Percentiles rank a stretch among this genome's conserved stretches.
These are phyloP conservation scores for Sebastes variabilis DNA, from an alignment of 2,797 vertebrate genomes.

Conservation along the genomic window DNA sequence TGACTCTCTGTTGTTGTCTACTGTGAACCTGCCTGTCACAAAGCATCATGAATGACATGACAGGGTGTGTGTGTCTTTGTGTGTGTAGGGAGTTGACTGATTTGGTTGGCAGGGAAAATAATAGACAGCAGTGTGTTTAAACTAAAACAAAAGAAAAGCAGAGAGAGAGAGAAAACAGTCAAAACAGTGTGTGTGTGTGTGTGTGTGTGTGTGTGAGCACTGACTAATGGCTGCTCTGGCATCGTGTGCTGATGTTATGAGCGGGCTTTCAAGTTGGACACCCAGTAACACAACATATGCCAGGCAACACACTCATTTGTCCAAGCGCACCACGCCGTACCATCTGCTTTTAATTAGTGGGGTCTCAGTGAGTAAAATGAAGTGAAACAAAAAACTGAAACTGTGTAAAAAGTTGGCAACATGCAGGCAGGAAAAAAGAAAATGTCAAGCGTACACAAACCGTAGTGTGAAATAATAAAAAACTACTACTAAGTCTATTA, in stretches of 20 bases:
- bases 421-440: neutral
- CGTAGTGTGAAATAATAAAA: neutral
- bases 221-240: constrained; percentile 39
- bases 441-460: neutral
- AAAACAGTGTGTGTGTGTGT: constrained; percentile 11
- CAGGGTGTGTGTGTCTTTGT: constrained; percentile 17
- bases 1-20: neutral
- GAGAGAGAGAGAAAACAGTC: constrained; percentile 15
- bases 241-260: constrained; percentile 27
- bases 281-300: constrained; percentile 20
- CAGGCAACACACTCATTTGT: neutral
- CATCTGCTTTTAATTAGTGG: constrained; percentile 20
- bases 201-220: neutral
- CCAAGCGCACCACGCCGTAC: neutral
- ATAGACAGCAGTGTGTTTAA: constrained; percentile 18
- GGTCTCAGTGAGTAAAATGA: neutral
- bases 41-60: constrained; percentile 38
- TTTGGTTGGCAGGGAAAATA: constrained; percentile 30
- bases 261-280: constrained; percentile 11
- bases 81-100: constrained; percentile 36
- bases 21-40: constrained; percentile 45
- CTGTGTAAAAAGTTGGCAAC: neutral
- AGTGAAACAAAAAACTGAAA: constrained; percentile 1
- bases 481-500: neutral
- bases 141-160: constrained; percentile 50